Percentiles rank a stretch among this genome's conserved stretches.
phyloP scores from a whole-genome alignment of 92 coral and sea anemone species.

The Hydrozoanthus gracilis region DNA sequence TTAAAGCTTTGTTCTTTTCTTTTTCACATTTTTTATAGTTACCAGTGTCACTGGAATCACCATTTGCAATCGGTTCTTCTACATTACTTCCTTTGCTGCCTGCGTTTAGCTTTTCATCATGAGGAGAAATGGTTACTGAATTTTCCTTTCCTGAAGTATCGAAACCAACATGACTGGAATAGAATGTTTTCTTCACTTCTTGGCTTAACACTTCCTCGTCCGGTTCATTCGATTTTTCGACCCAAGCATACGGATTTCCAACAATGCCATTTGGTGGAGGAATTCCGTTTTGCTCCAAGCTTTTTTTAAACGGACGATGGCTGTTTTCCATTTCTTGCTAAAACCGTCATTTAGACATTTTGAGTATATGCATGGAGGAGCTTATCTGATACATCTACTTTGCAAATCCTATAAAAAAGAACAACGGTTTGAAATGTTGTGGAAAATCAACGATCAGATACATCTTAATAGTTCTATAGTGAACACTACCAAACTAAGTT shows the following conservation, averaged over 20 bases:
- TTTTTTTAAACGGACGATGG: background rate
- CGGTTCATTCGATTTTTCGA: background rate
- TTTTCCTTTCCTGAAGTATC: constrained; percentile 13
- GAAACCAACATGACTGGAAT: background rate
- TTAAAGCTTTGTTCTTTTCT: background rate
- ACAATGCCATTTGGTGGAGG: background rate
- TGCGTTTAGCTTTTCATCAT: background rate
- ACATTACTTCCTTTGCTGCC: background rate
- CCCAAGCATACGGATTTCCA: constrained; percentile 13
- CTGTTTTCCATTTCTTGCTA: background rate
- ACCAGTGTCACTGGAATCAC: background rate
- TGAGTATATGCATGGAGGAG: background rate
- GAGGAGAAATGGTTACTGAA: background rate
- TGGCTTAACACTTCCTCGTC: background rate
- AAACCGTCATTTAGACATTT: background rate
- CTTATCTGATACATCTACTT: too few relatives aligned
- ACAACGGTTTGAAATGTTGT: too few relatives aligned
- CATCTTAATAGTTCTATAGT: too few relatives aligned
- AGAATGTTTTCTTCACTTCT: constrained; percentile 30
- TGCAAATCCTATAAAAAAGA: too few relatives aligned
- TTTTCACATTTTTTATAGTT: background rate
- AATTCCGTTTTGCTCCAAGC: background rate
- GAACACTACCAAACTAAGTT: too few relatives aligned
- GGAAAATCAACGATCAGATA: too few relatives aligned
- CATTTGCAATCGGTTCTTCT: background rate